These are phyloP conservation scores for Patiria miniata DNA, from an alignment of 35 echinoderm and acorn worm genomes.

Conservation along the genomic window DNA sequence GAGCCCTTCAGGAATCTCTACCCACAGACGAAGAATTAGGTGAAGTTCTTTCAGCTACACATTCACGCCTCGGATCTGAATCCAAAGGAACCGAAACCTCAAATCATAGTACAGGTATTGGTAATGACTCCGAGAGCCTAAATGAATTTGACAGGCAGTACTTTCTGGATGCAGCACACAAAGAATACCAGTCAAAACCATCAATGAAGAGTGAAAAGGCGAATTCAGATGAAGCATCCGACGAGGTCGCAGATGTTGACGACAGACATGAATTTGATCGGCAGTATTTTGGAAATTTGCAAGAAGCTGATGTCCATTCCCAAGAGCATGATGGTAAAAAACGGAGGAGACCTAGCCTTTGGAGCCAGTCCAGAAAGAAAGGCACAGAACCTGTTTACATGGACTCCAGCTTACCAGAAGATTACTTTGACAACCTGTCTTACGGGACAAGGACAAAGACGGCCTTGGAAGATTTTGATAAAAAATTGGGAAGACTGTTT, in stretches of 20 bases:
- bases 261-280: slow-evolving; percentile 52
- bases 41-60: background rate
- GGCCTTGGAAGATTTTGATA: slow-evolving; percentile 1
- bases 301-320: background rate
- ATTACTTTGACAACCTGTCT: background rate
- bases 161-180: slow-evolving; percentile 42
- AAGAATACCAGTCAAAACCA: background rate
- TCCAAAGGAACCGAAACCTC: background rate
- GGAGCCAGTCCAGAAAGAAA: background rate
- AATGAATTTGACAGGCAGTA: slow-evolving; percentile 79
- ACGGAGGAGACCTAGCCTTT: background rate
- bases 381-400: background rate
- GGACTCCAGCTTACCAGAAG: background rate
- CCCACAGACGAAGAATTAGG: slow-evolving; percentile 1
- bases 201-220: background rate
- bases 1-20: background rate
- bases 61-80: background rate
- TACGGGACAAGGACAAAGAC: background rate
- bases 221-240: background rate
- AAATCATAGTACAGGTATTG: no score
- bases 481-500: background rate
- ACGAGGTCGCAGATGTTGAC: background rate
- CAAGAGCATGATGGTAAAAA: background rate
- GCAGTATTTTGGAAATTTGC: slow-evolving; percentile 48
- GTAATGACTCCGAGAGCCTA: background rate